A percentile compares a stretch with the other conserved stretches of the same genome.
Conservation (phyloP, 2,888 invertebrate genomes). For the Drosophila dives region DNA sequence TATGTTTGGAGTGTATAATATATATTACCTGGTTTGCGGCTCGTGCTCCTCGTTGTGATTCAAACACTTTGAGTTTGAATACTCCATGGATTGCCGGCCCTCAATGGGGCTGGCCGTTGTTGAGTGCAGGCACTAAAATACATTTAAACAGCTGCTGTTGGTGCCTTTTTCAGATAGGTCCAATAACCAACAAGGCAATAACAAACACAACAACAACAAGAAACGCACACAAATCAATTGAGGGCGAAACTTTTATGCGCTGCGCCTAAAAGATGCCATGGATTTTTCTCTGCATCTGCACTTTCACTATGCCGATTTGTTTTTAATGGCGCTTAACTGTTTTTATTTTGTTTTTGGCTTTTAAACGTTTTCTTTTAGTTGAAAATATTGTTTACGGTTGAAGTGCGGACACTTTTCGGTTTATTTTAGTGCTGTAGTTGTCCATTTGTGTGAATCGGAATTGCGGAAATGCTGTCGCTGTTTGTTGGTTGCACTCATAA, state of each 20-base stretch:
- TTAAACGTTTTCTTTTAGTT: slow-evolving; percentile 4
- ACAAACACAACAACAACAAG: slow-evolving; percentile 20
- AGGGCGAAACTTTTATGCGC: slow-evolving; percentile 52
- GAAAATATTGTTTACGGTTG: slow-evolving; percentile 8
- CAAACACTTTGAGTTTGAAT: slow-evolving; percentile 84
- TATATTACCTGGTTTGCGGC: slow-evolving; percentile 73
- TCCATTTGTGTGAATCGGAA: slow-evolving; percentile 39
- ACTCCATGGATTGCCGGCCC: slow-evolving; percentile 85
- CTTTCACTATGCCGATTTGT: slow-evolving; percentile 55
- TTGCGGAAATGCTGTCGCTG: slow-evolving; percentile 73
- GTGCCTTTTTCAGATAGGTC: slow-evolving; percentile 28
- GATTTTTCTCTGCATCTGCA: slow-evolving; percentile 36
- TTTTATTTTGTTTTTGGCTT: slow-evolving; percentile 14
- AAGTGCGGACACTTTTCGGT: slow-evolving; percentile 3
- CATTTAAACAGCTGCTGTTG: slow-evolving; percentile 83
- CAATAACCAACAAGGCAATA: slow-evolving; percentile 30
- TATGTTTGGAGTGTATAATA: slow-evolving; percentile 28
- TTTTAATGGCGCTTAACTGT: slow-evolving; percentile 22
- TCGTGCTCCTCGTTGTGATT: slow-evolving; percentile 60
- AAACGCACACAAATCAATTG: slow-evolving; percentile 27
- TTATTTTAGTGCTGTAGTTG: slow-evolving; percentile 29
- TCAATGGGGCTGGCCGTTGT: slow-evolving; percentile 85
- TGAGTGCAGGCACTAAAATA: slow-evolving; percentile 83
- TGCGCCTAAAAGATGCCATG: slow-evolving; percentile 80
- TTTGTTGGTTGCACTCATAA: slow-evolving; percentile 77